Evolutionary conservation across 2,888 invertebrate species (phyloP).

Genomic region (Lepidochrysops patricia): DNA sequence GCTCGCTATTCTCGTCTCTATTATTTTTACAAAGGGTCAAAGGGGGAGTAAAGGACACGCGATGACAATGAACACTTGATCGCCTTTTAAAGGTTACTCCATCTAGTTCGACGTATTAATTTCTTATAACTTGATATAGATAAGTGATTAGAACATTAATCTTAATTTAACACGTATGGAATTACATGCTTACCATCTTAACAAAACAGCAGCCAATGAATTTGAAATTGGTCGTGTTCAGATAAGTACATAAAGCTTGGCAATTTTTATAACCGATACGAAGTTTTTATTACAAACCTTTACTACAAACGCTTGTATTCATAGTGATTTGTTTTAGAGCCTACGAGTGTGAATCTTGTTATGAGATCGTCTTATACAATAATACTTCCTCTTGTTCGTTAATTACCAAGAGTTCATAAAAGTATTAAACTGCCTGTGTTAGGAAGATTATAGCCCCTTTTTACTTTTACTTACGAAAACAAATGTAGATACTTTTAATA

Average conservation of each 20-base stretch:
- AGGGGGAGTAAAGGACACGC: constrained; percentile 32
- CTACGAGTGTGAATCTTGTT: neutral
- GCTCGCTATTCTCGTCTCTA: neutral
- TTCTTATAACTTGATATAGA: neutral
- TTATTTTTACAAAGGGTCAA: constrained; percentile 11
- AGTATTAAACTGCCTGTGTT: neutral
- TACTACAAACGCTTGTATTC: neutral
- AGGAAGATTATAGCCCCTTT: no score
- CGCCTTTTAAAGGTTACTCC: constrained; percentile 20
- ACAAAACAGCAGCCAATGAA: no score
- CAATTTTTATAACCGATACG: neutral
- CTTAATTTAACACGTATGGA: no score
- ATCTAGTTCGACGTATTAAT: neutral
- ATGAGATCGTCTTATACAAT: neutral
- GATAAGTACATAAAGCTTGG: neutral
- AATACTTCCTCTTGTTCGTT: neutral
- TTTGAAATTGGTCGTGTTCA: neutral
- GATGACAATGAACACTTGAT: constrained; percentile 26
- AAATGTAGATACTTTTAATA: no score
- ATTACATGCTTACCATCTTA: no score
- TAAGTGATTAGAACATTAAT: neutral
- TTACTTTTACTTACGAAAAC: no score
- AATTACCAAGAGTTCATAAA: neutral
- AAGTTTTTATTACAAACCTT: neutral
- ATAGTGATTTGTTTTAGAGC: neutral